A percentile compares a stretch with the other conserved stretches of the same genome.
These are phyloP conservation scores for Triplophysa tibetana DNA, from an alignment of 2,113 vertebrate genomes.

Conservation along the genomic window DNA sequence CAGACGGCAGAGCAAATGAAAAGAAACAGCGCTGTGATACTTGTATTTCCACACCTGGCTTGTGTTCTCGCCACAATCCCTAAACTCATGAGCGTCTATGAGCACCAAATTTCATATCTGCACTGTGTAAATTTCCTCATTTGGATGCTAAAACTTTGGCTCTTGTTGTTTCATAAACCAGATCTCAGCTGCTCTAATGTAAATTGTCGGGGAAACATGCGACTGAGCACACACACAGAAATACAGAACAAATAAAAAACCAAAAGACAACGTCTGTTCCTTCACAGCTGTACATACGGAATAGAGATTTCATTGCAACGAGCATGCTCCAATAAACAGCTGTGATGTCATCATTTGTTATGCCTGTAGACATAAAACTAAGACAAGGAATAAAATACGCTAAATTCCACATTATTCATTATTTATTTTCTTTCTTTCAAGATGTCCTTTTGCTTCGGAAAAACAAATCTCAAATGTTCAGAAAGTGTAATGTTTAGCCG, in stretches of 20 bases:
- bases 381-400: background rate
- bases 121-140: conserved; percentile 29
- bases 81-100: background rate
- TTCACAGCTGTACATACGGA: conserved; percentile 13
- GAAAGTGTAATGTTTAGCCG: no score
- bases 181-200: conserved; percentile 46
- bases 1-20: conserved; percentile 28
- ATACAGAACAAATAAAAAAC: background rate
- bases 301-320: conserved; percentile 33
- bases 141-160: conserved; percentile 40
- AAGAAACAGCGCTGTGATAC: conserved; percentile 17
- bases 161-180: conserved; percentile 40
- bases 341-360: conserved; percentile 22
- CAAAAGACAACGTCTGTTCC: background rate
- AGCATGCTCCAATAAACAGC: conserved; percentile 42
- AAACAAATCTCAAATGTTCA: background rate
- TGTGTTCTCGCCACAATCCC: conserved; percentile 15
- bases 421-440: background rate
- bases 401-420: background rate
- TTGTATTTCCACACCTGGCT: conserved; percentile 26
- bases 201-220: conserved; percentile 6
- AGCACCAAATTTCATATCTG: conserved; percentile 31
- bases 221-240: conserved; percentile 15
- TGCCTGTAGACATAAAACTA: background rate
- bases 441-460: no score